Evolutionary conservation across 2,888 invertebrate genomes (phyloP), one percentile per base, ranked within the genome.

Genomic region (Pecten maximus): DNA sequence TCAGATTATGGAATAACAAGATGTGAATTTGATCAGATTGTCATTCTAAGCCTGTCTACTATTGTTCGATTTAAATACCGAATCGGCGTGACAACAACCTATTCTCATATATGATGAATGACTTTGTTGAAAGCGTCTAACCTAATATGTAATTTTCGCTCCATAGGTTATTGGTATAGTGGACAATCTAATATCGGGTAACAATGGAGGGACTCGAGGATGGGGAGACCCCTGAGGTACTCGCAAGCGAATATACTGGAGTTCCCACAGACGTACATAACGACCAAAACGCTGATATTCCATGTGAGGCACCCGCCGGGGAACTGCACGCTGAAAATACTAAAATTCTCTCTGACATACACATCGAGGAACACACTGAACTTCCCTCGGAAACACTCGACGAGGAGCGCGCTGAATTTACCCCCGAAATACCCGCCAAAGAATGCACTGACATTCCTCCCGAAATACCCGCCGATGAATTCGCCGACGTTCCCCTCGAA

Each of bases 101-200:
- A 74, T 74, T 74, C 74, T 74, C 35, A 35, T 74, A 74, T 74
- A 12, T 74, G 74, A 74, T 74, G 74, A 74, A 74, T 35, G 74
- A 74, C 74, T 74, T 54, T 19, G 28, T 35, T 60, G 60, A 60
- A 60, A 60, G 74, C 74, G 74, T 74, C 74, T 74, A 74, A 74
- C 74, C 74, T 74, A 74, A 74, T 74, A 74, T 74, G 74, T 74
- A 74, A 74, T 74, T 74, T 74, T 74, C 74, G 74, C 74, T 35
- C 74, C 15, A 35, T 15, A 74, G 74, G 74, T 74, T 74, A 35
- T 74, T 74, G 74, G 74, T 74, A 74, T 74, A 74, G 74, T 74
- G 74, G 74, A 8, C 35, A 74, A 74, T 12, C 35, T 35, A 35
- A 74, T 74, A 8, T 35, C 23, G 74, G 74, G 23, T 74, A 74